phyloP scores from a whole-genome alignment of 1,140 invertebrate species.

The Anagrus nilaparvatae region DNA sequence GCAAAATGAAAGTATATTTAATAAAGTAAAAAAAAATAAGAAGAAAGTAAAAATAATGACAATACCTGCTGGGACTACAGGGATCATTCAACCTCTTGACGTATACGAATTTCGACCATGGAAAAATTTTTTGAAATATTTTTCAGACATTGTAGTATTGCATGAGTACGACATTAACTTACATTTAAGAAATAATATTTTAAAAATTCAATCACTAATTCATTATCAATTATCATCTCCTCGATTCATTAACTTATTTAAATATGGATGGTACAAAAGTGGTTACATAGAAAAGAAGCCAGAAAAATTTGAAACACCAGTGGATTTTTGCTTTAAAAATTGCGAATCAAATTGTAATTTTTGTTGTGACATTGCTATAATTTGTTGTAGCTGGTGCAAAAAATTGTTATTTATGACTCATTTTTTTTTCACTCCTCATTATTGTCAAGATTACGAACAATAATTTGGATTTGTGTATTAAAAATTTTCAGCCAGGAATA shows the following conservation, averaged over 20 bases:
- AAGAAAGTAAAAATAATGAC: slow-evolving; percentile 1
- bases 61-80: slow-evolving; percentile 9
- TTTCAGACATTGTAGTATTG: slow-evolving; percentile 12
- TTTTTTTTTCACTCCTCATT: too few species aligned
- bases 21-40: not conserved
- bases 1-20: not conserved
- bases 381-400: not conserved
- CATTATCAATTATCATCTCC: slow-evolving; percentile 17
- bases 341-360: not conserved
- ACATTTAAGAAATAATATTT: slow-evolving; percentile 14
- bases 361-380: not conserved
- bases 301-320: slow-evolving; percentile 6
- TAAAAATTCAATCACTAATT: slow-evolving; percentile 14
- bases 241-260: slow-evolving; percentile 6
- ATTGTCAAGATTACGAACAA: too few species aligned
- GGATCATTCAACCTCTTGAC: slow-evolving; percentile 12
- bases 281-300: slow-evolving; percentile 5
- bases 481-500: too few species aligned
- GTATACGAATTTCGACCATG: slow-evolving; percentile 12
- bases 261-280: slow-evolving; percentile 10
- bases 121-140: slow-evolving; percentile 14
- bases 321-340: slow-evolving; percentile 9
- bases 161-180: slow-evolving; percentile 7
- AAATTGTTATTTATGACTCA: too few species aligned
- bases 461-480: too few species aligned